Conservation (phyloP, 2,888 invertebrate species). For the Agrenia bidenticulata region DNA sequence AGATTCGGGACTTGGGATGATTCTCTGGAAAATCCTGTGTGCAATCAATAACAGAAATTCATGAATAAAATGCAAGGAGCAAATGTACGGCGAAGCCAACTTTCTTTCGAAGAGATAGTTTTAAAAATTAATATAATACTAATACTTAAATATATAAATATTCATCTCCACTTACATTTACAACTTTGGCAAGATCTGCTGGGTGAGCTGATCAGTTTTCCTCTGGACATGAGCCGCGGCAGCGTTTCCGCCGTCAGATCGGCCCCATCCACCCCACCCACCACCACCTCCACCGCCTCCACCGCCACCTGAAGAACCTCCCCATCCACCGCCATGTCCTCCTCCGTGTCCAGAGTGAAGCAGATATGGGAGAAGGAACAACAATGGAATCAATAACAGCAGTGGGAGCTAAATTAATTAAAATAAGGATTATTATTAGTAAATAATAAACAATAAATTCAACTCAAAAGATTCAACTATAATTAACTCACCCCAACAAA, state of each 20-base stretch:
- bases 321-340: conserved; percentile 16
- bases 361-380: conserved; percentile 40
- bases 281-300: conserved; percentile 19
- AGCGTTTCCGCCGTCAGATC: conserved; percentile 25
- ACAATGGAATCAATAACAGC: conserved; percentile 36
- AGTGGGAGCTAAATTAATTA: too few species aligned
- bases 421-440: too few species aligned
- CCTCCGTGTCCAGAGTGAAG: conserved; percentile 18
- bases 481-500: too few species aligned
- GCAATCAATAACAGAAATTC: too few species aligned
- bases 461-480: too few species aligned
- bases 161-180: conserved; percentile 33
- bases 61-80: too few species aligned
- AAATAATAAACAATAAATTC: too few species aligned
- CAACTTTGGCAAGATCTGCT: conserved; percentile 47
- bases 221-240: conserved; percentile 32
- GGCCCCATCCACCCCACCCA: conserved; percentile 31
- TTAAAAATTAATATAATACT: too few species aligned
- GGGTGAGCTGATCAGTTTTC: conserved; percentile 43
- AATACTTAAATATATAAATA: conserved; percentile 35
- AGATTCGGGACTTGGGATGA: too few species aligned
- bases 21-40: too few species aligned
- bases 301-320: conserved; percentile 10
- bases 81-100: too few species aligned
- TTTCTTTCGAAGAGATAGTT: too few species aligned